Conservation (phyloP, 2,113 vertebrate species). For the Hydrochoerus hydrochaeris region DNA sequence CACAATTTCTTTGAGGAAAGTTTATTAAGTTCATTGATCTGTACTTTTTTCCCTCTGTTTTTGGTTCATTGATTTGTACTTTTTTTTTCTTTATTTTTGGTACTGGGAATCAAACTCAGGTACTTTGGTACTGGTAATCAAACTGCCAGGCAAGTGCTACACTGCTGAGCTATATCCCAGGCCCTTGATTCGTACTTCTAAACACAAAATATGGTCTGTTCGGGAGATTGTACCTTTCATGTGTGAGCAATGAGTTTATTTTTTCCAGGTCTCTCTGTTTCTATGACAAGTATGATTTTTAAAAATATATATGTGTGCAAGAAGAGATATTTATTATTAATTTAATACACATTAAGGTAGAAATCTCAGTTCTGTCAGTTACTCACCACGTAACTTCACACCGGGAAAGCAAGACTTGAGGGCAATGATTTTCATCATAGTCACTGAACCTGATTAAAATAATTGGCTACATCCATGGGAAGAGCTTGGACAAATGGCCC, state of each 20-base stretch:
- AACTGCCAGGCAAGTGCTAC: too few species aligned
- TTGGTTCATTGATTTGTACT: not conserved
- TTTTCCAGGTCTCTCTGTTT: not conserved
- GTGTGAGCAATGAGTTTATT: constrained; percentile 35
- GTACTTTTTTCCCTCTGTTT: not conserved
- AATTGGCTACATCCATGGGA: constrained; percentile 87
- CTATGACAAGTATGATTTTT: constrained; percentile 42
- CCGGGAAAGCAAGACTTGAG: constrained; percentile 78
- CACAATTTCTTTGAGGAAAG: not conserved
- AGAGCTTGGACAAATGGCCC: constrained; percentile 84
- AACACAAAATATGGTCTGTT: constrained; percentile 13
- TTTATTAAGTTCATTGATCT: constrained; percentile 16
- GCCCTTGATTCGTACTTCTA: not conserved
- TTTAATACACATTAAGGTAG: constrained; percentile 71
- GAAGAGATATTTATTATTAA: constrained; percentile 68
- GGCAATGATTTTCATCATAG: constrained; percentile 83
- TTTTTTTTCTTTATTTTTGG: too few species aligned
- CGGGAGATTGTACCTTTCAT: constrained; percentile 49
- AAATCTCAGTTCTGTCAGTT: constrained; percentile 75
- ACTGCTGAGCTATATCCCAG: too few species aligned
- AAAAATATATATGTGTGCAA: constrained; percentile 53
- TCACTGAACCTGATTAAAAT: constrained; percentile 89
- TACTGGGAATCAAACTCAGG: too few species aligned
- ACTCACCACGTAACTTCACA: constrained; percentile 79
- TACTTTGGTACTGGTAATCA: too few species aligned